Percentiles rank a stretch among this genome's conserved stretches.
Evolutionary conservation across 2,797 vertebrate species (phyloP).

Genomic region (Pempheris klunzingeri): DNA sequence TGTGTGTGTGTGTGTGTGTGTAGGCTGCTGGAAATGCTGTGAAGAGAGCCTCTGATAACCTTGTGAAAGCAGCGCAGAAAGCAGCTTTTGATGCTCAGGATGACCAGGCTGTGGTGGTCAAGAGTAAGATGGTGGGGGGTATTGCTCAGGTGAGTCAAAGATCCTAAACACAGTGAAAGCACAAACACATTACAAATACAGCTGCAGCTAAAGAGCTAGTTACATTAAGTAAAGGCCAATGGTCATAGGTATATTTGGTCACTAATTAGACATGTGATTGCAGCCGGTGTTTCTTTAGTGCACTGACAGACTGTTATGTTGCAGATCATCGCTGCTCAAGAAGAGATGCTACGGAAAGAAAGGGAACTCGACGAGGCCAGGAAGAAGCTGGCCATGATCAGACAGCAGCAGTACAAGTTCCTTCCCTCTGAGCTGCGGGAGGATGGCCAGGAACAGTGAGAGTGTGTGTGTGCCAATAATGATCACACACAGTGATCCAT

Average conservation of each 20-base stretch:
- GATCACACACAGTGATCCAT: conserved; percentile 28
- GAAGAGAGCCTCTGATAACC: conserved; percentile 95
- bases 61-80: conserved; percentile 98
- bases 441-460: conserved; percentile 90
- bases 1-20: conserved; percentile 5
- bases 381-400: conserved; percentile 95
- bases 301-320: conserved; percentile 14
- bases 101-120: conserved; percentile 95
- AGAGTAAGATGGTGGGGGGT: conserved; percentile 98
- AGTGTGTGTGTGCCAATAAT: background rate
- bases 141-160: conserved; percentile 95
- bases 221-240: background rate
- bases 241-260: background rate
- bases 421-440: conserved; percentile 94
- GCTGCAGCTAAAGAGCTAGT: background rate
- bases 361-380: conserved; percentile 94
- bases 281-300: conserved; percentile 2
- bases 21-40: conserved; percentile 96
- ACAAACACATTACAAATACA: background rate
- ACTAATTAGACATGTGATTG: background rate
- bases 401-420: conserved; percentile 99
- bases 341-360: conserved; percentile 98
- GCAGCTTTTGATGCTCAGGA: conserved; percentile 96
- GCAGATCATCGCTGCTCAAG: conserved; percentile 98
- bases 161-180: background rate